A percentile compares a stretch with the other conserved stretches of the same genome.
Evolutionary conservation across 2,113 vertebrate genomes (phyloP).

Genomic region (Conger conger): DNA sequence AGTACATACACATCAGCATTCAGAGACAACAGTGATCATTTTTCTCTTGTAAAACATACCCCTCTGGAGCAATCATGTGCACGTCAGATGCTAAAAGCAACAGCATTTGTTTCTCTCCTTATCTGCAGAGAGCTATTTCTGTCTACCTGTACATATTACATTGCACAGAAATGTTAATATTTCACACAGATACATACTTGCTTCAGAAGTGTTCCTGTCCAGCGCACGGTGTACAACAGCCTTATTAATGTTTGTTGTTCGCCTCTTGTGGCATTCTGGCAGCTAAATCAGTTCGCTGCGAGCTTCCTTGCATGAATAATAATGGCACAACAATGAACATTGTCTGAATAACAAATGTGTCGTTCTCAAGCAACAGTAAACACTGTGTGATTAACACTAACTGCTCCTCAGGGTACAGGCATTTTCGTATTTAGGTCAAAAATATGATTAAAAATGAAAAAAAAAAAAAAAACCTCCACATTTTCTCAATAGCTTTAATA

Average conservation of each 20-base stretch:
- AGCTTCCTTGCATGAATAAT: conserved; percentile 63
- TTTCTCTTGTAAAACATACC: background rate
- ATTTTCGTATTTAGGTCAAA: conserved; percentile 22
- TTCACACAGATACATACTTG: background rate
- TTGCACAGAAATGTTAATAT: background rate
- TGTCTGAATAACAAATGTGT: conserved; percentile 70
- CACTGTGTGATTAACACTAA: conserved; percentile 67
- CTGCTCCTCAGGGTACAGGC: conserved; percentile 7
- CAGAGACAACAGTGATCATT: background rate
- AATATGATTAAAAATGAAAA: background rate
- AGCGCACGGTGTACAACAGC: conserved; percentile 53
- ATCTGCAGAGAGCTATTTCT: background rate
- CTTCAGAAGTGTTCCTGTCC: conserved; percentile 50
- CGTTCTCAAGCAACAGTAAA: conserved; percentile 69
- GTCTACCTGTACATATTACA: background rate
- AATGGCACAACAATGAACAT: conserved; percentile 65
- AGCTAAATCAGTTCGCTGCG: conserved; percentile 66
- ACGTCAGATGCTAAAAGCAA: background rate
- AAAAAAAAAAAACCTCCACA: background rate
- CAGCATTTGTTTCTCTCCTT: background rate
- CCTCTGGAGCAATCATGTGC: background rate
- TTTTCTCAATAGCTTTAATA: conserved; percentile 5
- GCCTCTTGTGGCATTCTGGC: conserved; percentile 61
- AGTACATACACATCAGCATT: background rate
- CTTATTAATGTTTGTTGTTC: conserved; percentile 47